Base-by-base conservation (phyloP, 2,888 invertebrate species). In the Bellardia pandia region DNA sequence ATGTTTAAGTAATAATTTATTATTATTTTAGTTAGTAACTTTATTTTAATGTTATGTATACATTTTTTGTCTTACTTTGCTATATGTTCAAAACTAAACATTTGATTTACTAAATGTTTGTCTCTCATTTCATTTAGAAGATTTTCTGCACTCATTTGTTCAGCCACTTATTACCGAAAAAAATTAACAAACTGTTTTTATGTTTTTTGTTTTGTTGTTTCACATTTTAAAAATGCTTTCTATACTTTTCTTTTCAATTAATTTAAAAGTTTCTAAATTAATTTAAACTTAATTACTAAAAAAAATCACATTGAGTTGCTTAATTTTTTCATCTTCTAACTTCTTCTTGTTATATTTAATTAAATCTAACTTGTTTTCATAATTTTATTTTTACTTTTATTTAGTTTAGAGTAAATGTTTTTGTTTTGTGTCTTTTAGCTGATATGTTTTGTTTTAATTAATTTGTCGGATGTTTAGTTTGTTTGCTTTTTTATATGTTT, bases 221-320 rank as follows among this genome's bases (percentile, higher is more conserved):
- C 14, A 81, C 68, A 86, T 86, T 84, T 86, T 74, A 74, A 48
- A 80, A 78, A 81, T 85, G 81, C 77, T 77, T 69, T 68, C 23
- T 11, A 48, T 30, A 30, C 16, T 64, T 48, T 68, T 62, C 23
- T 72, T 58, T 14, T 75, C 33, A 13, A 51, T 78, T 69, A n/a
- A 51, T 81, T 37, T 40, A 68, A 74, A 66, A 75, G 58, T 51
- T 51, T 75, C 58, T 86, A 66, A 79, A 76, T 76, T 79, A 86
- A 85, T 83, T 86, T 76, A 84, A 83, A 83, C 91, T 92, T 92
- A 92, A 86, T 76, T 75, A 78, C 90, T 92, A 92, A 89, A 91
- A 88, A 23, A 92, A 92, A 93, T 92, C 92, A 93, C 93, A 92
- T 92, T 92, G 91, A 92, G 92, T 92, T 93, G 90, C 93, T 92